phyloP scores from a whole-genome alignment of 2,113 vertebrate genomes.

The Poeciliopsis turrubarensis region DNA sequence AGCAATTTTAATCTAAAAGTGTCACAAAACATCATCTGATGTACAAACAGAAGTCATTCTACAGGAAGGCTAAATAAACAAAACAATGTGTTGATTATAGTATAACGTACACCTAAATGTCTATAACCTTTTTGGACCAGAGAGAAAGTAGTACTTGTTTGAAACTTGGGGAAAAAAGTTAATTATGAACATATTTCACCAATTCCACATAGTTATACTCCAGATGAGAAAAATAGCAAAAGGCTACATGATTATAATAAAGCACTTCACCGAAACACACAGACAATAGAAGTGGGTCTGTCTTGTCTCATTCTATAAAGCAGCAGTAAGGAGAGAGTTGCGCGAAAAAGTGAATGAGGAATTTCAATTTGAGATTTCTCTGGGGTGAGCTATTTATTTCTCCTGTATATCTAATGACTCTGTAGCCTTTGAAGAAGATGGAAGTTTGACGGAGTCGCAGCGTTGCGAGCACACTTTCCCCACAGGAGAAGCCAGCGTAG shows the following conservation, averaged over 20 bases:
- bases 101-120: background rate
- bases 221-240: background rate
- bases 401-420: constrained; percentile 71
- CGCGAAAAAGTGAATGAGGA: constrained; percentile 65
- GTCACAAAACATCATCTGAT: constrained; percentile 3
- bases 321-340: constrained; percentile 42
- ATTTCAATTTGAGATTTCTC: constrained; percentile 62
- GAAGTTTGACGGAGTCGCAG: constrained; percentile 71
- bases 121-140: background rate
- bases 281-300: constrained; percentile 1
- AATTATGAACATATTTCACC: background rate
- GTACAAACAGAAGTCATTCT: constrained; percentile 1
- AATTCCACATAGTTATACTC: background rate
- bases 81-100: background rate
- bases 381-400: constrained; percentile 73
- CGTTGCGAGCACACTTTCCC: constrained; percentile 58
- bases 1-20: background rate
- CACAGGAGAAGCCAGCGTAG: constrained; percentile 47
- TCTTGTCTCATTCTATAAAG: constrained; percentile 30
- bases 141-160: background rate
- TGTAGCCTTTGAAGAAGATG: constrained; percentile 75
- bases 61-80: background rate
- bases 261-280: constrained; percentile 13
- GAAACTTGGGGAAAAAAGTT: background rate
- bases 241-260: constrained; percentile 2